Evolutionary conservation across 2,888 invertebrate species (phyloP).

Genomic region (Chrysina gloriosa): DNA sequence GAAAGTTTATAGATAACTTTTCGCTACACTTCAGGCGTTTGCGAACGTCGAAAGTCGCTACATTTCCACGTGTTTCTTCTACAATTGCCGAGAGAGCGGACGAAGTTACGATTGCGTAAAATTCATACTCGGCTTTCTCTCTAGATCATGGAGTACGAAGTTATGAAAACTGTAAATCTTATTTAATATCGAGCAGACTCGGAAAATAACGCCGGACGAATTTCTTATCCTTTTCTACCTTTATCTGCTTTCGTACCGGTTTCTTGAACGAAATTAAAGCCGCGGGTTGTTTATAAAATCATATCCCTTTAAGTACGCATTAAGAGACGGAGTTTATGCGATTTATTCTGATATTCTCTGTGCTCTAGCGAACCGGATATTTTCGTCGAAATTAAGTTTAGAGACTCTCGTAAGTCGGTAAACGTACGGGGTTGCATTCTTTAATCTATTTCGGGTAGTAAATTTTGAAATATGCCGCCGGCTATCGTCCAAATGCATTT

Average conservation of each 20-base stretch:
- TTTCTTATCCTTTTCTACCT: not conserved
- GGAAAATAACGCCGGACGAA: not conserved
- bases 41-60: not conserved
- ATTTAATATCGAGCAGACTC: slow-evolving; percentile 21
- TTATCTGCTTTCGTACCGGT: not conserved
- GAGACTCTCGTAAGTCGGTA: too few species aligned
- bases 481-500: too few species aligned
- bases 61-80: not conserved
- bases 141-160: not conserved
- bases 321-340: not conserved
- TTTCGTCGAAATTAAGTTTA: too few species aligned
- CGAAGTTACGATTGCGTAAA: slow-evolving; percentile 16
- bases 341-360: too few species aligned
- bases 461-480: too few species aligned
- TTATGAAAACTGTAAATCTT: slow-evolving; percentile 33
- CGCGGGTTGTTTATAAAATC: not conserved
- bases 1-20: slow-evolving; percentile 8
- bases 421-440: too few species aligned
- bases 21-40: not conserved
- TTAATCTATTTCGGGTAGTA: too few species aligned
- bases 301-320: not conserved
- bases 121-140: not conserved
- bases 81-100: not conserved
- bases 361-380: too few species aligned
- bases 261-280: not conserved